Conservation (phyloP, 2,888 invertebrate genomes). For the Melikaiella ostensackeni region DNA sequence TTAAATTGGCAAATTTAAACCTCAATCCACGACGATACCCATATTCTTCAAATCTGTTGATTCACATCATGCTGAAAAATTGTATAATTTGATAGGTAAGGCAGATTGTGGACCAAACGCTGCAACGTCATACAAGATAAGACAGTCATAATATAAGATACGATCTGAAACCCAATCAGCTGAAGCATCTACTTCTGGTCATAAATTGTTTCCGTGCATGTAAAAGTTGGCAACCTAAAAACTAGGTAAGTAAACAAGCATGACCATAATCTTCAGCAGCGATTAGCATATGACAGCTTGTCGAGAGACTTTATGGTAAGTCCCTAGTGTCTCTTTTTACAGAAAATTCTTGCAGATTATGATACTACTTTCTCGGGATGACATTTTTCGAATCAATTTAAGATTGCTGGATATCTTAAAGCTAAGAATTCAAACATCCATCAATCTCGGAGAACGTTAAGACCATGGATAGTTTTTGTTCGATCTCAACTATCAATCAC, state of each 20-base stretch:
- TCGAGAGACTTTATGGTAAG: neutral
- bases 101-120: too few species aligned
- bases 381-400: slow-evolving; percentile 29
- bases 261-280: slow-evolving; percentile 7
- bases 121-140: neutral
- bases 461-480: slow-evolving; percentile 18
- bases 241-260: slow-evolving; percentile 26
- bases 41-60: neutral
- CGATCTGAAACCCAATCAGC: slow-evolving; percentile 6
- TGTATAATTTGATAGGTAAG: neutral
- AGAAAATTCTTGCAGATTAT: neutral
- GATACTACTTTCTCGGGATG: slow-evolving; percentile 15
- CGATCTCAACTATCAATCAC: slow-evolving; percentile 20
- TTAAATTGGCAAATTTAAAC: neutral
- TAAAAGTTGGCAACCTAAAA: slow-evolving; percentile 20
- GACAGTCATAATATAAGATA: neutral
- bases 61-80: neutral
- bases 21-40: neutral
- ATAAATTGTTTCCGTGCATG: slow-evolving; percentile 4
- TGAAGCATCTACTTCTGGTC: slow-evolving; percentile 8
- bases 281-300: slow-evolving; percentile 32
- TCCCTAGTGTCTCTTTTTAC: neutral
- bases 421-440: slow-evolving; percentile 28
- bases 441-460: slow-evolving; percentile 29
- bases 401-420: neutral